Evolutionary conservation across 1,140 invertebrate genomes (phyloP).

Genomic region (Nomia melanderi): DNA sequence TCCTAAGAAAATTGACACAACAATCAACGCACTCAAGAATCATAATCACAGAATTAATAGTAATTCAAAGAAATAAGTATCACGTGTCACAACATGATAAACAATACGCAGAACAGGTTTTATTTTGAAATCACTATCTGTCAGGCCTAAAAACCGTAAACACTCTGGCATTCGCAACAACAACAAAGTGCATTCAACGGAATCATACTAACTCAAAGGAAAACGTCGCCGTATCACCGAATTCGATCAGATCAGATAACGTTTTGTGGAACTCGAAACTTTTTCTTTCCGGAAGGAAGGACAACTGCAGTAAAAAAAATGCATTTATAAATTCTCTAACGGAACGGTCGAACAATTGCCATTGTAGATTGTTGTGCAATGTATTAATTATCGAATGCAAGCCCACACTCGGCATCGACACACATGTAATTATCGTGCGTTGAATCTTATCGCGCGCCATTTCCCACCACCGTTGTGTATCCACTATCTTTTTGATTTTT

Average conservation of each 20-base stretch:
- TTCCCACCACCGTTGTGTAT: background rate
- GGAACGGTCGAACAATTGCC: background rate
- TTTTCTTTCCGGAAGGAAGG: background rate
- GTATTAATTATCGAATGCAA: background rate
- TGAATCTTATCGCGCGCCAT: conserved; percentile 28
- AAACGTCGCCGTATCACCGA: background rate
- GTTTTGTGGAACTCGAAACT: background rate
- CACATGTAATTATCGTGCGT: background rate
- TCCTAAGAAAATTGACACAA: no score
- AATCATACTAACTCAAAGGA: background rate
- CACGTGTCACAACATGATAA: background rate
- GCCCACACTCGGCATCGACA: background rate
- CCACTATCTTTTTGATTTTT: background rate
- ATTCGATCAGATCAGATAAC: background rate
- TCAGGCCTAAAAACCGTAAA: background rate
- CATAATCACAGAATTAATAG: background rate
- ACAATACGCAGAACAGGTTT: background rate
- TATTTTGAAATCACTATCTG: background rate
- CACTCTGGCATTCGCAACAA: background rate
- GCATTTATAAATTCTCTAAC: background rate
- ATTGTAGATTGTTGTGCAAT: background rate
- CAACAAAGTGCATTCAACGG: background rate
- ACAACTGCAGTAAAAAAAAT: no score
- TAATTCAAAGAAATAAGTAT: background rate
- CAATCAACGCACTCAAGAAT: background rate